A percentile compares a stretch with the other conserved stretches of the same genome.
Conservation (phyloP, 2,888 invertebrate genomes). For the Synanthedon vespiformis region DNA sequence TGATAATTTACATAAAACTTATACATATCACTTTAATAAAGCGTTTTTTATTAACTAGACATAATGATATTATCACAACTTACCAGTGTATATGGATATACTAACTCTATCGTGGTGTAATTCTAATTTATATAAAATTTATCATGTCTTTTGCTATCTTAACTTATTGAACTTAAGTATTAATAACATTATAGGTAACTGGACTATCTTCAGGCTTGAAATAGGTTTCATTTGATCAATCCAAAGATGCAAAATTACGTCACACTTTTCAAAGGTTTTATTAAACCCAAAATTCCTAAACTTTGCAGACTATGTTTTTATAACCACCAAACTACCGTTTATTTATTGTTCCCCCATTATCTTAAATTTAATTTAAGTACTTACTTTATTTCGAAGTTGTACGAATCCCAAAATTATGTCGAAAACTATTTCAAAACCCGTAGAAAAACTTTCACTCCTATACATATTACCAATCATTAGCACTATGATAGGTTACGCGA, state of each 20-base stretch:
- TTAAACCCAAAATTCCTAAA: slow-evolving; percentile 5
- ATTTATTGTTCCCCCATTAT: slow-evolving; percentile 57
- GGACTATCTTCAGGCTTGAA: slow-evolving; percentile 58
- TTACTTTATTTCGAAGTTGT: slow-evolving; percentile 28
- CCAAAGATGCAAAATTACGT: not conserved
- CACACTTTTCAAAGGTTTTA: not conserved
- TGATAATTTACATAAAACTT: not conserved
- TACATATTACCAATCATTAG: not conserved
- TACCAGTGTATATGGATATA: slow-evolving; percentile 17
- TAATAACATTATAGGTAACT: slow-evolving; percentile 11
- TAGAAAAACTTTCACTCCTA: slow-evolving; percentile 29
- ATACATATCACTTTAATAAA: slow-evolving; percentile 4
- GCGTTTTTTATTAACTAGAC: slow-evolving; percentile 4
- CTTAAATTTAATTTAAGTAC: slow-evolving; percentile 28
- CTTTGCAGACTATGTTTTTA: slow-evolving; percentile 1
- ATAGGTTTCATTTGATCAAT: slow-evolving; percentile 38
- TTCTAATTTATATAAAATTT: slow-evolving; percentile 15
- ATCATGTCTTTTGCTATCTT: not conserved
- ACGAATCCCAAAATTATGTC: slow-evolving; percentile 7
- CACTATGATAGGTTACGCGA: slow-evolving; percentile 13
- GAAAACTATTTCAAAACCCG: slow-evolving; percentile 55
- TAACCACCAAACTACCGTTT: too few relatives aligned
- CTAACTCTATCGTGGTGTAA: slow-evolving; percentile 36
- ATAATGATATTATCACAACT: slow-evolving; percentile 40
- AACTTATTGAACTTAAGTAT: not conserved